Conservation (phyloP, 64 coral and sea anemone genomes). For the Astreopora myriophthalma region DNA sequence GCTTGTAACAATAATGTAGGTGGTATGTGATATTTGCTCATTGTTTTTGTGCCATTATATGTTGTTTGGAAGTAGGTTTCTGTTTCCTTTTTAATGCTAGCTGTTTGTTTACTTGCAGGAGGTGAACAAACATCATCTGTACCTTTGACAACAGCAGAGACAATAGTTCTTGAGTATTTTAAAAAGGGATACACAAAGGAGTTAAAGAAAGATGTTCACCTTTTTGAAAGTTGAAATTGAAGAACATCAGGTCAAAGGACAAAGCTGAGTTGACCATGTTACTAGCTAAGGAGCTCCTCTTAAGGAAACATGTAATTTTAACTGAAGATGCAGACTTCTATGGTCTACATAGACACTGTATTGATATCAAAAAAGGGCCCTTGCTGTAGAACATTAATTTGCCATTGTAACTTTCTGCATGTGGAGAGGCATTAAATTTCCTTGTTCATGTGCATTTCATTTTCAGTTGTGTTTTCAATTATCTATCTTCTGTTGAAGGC, state of each 20-base stretch:
- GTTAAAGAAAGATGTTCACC: constrained; percentile 48
- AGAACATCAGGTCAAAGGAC: constrained; percentile 43
- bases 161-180: constrained; percentile 49
- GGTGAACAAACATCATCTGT: neutral
- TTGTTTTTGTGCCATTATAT: too few species aligned
- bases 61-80: too few species aligned
- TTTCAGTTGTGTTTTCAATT: too few species aligned
- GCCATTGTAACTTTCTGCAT: too few species aligned
- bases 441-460: too few species aligned
- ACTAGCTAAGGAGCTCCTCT: constrained; percentile 21
- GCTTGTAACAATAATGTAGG: too few species aligned
- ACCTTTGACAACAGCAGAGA: constrained; percentile 60
- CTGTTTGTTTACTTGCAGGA: neutral
- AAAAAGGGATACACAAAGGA: constrained; percentile 66
- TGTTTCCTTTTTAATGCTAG: too few species aligned
- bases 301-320: constrained; percentile 8
- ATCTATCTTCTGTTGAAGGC: too few species aligned
- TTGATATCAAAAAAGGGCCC: too few species aligned
- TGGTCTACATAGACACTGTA: constrained; percentile 50
- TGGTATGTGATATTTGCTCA: too few species aligned
- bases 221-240: constrained; percentile 25
- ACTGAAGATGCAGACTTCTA: constrained; percentile 56
- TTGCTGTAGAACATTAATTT: too few species aligned
- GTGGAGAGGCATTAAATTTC: too few species aligned
- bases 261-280: constrained; percentile 53